Evolutionary conservation across 2,888 invertebrate genomes (phyloP).

Genomic region (Galerucella pusilla): DNA sequence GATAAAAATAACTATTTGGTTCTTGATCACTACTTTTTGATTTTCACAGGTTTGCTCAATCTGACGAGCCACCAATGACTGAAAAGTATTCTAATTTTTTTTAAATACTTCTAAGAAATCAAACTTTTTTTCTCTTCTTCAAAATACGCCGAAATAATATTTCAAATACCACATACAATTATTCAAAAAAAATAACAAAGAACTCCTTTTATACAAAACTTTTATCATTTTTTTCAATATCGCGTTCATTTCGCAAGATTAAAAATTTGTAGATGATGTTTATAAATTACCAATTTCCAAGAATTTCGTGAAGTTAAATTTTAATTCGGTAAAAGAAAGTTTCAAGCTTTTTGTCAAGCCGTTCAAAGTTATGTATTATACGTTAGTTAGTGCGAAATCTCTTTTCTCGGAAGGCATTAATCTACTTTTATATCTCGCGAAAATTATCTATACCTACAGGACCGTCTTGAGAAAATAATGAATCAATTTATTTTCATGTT

Average conservation of each 20-base stretch:
- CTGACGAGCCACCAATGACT: too few species aligned
- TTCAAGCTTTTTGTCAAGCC: neutral
- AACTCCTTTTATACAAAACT: neutral
- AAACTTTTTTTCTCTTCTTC: neutral
- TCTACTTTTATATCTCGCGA: slow-evolving; percentile 19
- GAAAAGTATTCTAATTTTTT: too few species aligned
- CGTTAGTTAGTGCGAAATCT: slow-evolving; percentile 5
- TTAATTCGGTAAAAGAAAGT: neutral
- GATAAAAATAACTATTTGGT: too few species aligned
- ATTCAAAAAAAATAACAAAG: neutral
- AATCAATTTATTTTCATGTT: neutral
- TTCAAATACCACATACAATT: neutral
- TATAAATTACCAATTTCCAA: neutral
- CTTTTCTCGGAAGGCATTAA: slow-evolving; percentile 18
- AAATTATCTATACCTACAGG: slow-evolving; percentile 2
- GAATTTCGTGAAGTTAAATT: neutral
- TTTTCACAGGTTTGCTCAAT: too few species aligned
- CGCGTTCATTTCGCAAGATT: neutral
- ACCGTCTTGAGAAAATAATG: slow-evolving; percentile 7
- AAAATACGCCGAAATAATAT: neutral
- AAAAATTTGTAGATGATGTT: slow-evolving; percentile 1
- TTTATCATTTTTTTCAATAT: neutral
- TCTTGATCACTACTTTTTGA: too few species aligned
- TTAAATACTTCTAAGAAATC: too few species aligned
- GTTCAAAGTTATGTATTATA: slow-evolving; percentile 4